Percentiles rank a stretch among this genome's conserved stretches.
Evolutionary conservation across 2,113 vertebrate species (phyloP).

Genomic region (Podarcis raffonei): DNA sequence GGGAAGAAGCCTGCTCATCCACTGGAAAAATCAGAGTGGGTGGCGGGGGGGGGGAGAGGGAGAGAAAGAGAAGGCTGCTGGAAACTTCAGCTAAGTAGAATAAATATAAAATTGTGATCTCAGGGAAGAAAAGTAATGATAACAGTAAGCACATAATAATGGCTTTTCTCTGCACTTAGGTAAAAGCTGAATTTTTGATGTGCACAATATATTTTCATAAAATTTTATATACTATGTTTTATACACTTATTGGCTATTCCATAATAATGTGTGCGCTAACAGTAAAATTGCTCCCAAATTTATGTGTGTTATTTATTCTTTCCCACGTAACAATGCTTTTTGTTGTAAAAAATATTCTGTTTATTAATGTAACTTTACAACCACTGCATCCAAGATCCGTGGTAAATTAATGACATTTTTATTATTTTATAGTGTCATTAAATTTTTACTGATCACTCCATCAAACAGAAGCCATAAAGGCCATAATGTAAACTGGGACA

Average conservation of each 20-base stretch:
- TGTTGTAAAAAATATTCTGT: conserved; percentile 92
- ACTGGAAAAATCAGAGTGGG: conserved; percentile 21
- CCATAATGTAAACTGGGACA: conserved; percentile 87
- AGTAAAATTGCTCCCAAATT: conserved; percentile 92
- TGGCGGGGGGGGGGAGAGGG: not conserved
- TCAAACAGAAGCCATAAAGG: conserved; percentile 94
- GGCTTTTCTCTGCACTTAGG: conserved; percentile 82
- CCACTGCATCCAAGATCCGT: conserved; percentile 90
- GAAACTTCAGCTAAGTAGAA: conserved; percentile 71
- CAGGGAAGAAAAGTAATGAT: conserved; percentile 73
- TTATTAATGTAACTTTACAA: conserved; percentile 97
- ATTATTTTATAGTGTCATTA: conserved; percentile 99
- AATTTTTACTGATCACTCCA: conserved; percentile 99
- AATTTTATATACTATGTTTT: conserved; percentile 98
- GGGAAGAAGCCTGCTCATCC: conserved; percentile 46
- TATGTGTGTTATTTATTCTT: conserved; percentile 90
- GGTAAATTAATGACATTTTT: conserved; percentile 99
- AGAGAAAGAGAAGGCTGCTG: conserved; percentile 14
- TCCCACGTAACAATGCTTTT: conserved; percentile 90
- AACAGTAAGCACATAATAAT: conserved; percentile 79
- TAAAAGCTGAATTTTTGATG: conserved; percentile 87
- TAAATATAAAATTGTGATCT: conserved; percentile 81
- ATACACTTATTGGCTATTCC: conserved; percentile 99
- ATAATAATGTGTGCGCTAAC: conserved; percentile 89
- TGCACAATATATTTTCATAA: conserved; percentile 91